Evolutionary conservation across 1,140 invertebrate species (phyloP).

Genomic region (Atta colombica): DNA sequence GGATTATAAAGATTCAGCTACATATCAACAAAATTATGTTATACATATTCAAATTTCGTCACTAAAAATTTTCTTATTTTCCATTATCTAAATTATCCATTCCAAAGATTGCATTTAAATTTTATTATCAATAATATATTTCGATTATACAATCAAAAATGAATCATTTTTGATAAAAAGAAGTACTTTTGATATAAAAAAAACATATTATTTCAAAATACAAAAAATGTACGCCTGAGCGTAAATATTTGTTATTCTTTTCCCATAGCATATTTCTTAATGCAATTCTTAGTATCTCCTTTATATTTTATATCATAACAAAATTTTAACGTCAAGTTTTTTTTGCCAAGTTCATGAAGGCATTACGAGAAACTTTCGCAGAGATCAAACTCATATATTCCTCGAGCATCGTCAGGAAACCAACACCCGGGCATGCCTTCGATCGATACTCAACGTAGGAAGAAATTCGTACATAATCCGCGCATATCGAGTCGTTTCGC

Average conservation of each 20-base stretch:
- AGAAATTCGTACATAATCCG: conserved; percentile 62
- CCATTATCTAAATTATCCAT: neutral
- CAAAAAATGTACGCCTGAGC: neutral
- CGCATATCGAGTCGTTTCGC: conserved; percentile 53
- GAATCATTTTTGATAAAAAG: neutral
- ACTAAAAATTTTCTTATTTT: neutral
- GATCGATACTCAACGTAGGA: conserved; percentile 41
- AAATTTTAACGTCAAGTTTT: neutral
- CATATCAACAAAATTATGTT: conserved; percentile 18
- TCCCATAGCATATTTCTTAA: neutral
- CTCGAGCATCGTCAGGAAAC: conserved; percentile 10
- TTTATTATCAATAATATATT: neutral
- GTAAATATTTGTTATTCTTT: neutral
- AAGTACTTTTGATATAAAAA: neutral
- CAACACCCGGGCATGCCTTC: conserved; percentile 5
- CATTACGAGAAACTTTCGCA: conserved; percentile 6
- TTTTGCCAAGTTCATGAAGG: neutral
- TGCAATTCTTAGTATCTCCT: neutral
- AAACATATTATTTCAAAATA: neutral
- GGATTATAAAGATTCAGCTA: conserved; percentile 25
- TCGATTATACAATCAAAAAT: neutral
- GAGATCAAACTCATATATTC: conserved; percentile 35
- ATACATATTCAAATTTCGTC: neutral
- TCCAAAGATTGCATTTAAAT: neutral
- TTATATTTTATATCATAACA: neutral